These are phyloP conservation scores for Lamproptera curius DNA, from an alignment of 2,888 invertebrate genomes.

Conservation along the genomic window DNA sequence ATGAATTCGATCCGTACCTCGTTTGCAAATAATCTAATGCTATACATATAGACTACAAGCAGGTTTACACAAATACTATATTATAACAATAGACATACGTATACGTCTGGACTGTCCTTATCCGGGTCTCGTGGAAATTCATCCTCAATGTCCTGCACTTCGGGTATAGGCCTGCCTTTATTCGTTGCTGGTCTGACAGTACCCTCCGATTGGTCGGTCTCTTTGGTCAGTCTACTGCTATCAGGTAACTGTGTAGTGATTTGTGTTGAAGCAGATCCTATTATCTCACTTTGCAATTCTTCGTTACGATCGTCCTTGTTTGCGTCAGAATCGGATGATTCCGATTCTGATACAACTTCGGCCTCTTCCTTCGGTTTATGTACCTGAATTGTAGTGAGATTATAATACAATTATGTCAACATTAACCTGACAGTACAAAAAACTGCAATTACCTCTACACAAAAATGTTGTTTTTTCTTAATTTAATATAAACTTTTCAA, in stretches of 20 bases:
- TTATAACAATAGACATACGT: conserved; percentile 48
- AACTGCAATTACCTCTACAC: too few relatives aligned
- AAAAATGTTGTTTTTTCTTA: too few relatives aligned
- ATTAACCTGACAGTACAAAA: too few relatives aligned
- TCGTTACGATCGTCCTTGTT: conserved; percentile 39
- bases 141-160: conserved; percentile 31
- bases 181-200: conserved; percentile 42
- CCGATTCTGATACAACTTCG: conserved; percentile 32
- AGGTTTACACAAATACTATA: too few relatives aligned
- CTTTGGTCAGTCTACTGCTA: conserved; percentile 42
- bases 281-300: conserved; percentile 30
- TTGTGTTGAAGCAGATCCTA: conserved; percentile 29
- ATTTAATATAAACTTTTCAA: too few relatives aligned
- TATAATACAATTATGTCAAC: too few relatives aligned
- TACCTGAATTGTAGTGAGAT: conserved; percentile 20
- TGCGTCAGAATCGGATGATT: conserved; percentile 43
- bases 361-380: conserved; percentile 44
- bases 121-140: conserved; percentile 59
- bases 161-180: conserved; percentile 59
- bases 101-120: conserved; percentile 57
- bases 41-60: too few relatives aligned
- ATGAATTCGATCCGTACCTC: too few relatives aligned
- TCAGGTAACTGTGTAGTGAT: conserved; percentile 36
- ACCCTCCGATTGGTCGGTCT: conserved; percentile 32
- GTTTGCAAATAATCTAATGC: too few relatives aligned